These are phyloP conservation scores for Cheilosia pagana DNA, from an alignment of 2,888 invertebrate genomes.

Conservation along the genomic window DNA sequence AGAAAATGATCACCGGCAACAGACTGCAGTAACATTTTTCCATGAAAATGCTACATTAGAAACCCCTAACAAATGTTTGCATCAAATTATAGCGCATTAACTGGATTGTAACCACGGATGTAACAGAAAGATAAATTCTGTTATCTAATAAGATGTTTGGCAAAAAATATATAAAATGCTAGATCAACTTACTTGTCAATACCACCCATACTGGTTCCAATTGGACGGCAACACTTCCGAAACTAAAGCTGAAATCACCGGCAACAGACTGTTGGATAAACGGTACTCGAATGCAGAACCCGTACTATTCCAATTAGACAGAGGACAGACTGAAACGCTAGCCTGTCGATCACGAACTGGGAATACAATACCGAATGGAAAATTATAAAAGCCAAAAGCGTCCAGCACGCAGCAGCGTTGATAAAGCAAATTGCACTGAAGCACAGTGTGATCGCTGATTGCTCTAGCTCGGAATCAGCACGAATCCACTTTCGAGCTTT, in stretches of 20 bases:
- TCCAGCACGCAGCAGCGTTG: not conserved
- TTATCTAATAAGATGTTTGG: not conserved
- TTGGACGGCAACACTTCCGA: conserved; percentile 3
- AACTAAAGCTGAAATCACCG: conserved; percentile 22
- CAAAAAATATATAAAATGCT: not conserved
- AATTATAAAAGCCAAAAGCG: conserved; percentile 27
- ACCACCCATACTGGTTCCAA: conserved; percentile 55
- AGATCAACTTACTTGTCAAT: conserved; percentile 64
- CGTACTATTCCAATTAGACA: not conserved
- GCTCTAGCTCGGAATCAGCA: conserved; percentile 11
- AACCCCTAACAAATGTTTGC: no score
- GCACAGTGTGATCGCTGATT: not conserved
- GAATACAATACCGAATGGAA: conserved; percentile 10
- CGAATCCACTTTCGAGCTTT: conserved; percentile 40
- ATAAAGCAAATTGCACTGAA: conserved; percentile 28
- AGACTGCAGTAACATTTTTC: no score
- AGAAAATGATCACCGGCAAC: no score
- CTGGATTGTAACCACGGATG: no score
- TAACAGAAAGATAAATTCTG: not conserved
- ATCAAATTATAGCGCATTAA: no score
- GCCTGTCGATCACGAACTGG: conserved; percentile 56
- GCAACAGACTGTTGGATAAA: not conserved
- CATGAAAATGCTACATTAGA: no score
- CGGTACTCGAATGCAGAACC: conserved; percentile 14
- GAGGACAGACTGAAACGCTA: conserved; percentile 26